Percentiles rank a stretch among this genome's conserved stretches.
Evolutionary conservation across 1,140 invertebrate genomes (phyloP).

Genomic region (Drosophila chauvacae): DNA sequence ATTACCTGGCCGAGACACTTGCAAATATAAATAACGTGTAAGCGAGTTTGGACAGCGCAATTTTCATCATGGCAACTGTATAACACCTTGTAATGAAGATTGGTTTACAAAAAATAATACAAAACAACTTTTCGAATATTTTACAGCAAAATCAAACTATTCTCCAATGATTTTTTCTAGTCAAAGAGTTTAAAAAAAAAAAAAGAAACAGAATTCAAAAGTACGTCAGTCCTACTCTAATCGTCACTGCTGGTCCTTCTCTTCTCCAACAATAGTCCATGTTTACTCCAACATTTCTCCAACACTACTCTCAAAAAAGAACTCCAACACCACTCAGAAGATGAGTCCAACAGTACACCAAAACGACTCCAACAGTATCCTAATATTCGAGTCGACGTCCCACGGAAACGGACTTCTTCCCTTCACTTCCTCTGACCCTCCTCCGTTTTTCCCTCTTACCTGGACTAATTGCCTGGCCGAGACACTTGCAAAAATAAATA

Average conservation of each 20-base stretch:
- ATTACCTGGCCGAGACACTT: constrained; percentile 37
- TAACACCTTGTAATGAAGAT: neutral
- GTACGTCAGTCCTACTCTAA: too few relatives aligned
- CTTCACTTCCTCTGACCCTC: neutral
- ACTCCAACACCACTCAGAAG: neutral
- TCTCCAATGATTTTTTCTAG: neutral
- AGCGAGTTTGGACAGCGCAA: constrained; percentile 18
- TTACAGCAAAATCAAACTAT: neutral
- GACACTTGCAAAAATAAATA: constrained; percentile 51
- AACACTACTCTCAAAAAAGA: neutral
- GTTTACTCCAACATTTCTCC: neutral
- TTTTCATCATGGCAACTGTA: constrained; percentile 18
- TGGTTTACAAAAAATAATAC: neutral
- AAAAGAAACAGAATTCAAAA: neutral
- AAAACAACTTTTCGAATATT: too few relatives aligned
- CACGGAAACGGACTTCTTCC: neutral
- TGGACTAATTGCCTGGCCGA: constrained; percentile 35
- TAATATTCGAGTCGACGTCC: neutral
- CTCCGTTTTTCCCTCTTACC: constrained; percentile 3
- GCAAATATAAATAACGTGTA: constrained; percentile 54
- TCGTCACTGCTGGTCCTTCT: too few relatives aligned
- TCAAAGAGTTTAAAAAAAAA: neutral
- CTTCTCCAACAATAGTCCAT: neutral
- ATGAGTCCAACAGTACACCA: neutral
- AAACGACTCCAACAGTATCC: neutral